Evolutionary conservation across 1,140 invertebrate species (phyloP), one percentile per base, ranked within the genome.

Genomic region (Patella vulgata): DNA sequence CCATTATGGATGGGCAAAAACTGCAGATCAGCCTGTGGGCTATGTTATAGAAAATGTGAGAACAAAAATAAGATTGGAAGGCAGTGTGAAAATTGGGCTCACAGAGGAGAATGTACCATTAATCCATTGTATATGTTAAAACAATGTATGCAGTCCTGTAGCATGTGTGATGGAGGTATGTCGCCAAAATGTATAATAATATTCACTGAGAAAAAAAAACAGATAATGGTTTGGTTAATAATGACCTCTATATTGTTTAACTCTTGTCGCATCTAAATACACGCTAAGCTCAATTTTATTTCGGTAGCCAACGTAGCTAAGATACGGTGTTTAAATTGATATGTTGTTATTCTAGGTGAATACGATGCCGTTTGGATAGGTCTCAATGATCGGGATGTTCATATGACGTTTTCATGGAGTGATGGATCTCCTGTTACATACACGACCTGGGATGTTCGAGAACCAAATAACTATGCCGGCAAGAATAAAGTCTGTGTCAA

Each of bases 121-220:
- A 81, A 81, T 51, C 68, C 70, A 11, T 60, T 57, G 19, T 81
- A 67, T 62, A 81, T 81, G 79, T 52, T 67, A 17, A 43, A 59
- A 2, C 71, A 79, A 47, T 82, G 80, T 68, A 68, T 76, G 1
- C 58, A 69, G 25, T 77, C 80, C 21, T 82, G 80, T 59, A 65
- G 68, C 30, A 52, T 65, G 1, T 77, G 75, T 59, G 59, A 70
- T 50, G 42, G 57, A 39, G 68, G 74, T 76, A 51, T 54, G 59
- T 51, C 23, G 23, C 21, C 11, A 21, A 19, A 6, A 44, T 39
- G 17, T 11, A 4, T 39, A 54, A 33, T 21, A 39, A 2, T 9
- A 33, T 36, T n/a, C n/a, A n/a, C n/a, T n/a, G n/a, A n/a, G n/a
- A n/a, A n/a, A n/a, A n/a, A n/a, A n/a, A n/a, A n/a, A n/a, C n/a